These are phyloP conservation scores for Typhlichthys eigenmanni DNA, from an alignment of 2,797 vertebrate genomes.

Conservation along the genomic window DNA sequence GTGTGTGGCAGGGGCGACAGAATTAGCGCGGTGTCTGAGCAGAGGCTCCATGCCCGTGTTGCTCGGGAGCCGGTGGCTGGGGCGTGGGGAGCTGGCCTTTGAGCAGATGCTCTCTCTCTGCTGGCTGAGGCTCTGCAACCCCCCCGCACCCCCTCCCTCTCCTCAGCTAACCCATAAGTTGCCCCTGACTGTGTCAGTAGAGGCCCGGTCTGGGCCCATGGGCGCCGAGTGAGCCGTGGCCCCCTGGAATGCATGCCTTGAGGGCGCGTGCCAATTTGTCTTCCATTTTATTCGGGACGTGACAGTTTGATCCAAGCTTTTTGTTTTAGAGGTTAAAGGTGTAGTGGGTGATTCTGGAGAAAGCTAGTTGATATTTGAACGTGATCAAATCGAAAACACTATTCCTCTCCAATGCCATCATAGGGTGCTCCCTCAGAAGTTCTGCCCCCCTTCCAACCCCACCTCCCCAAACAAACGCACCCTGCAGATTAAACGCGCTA, in stretches of 20 bases:
- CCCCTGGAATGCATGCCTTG: conserved; percentile 35
- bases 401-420: too few species aligned
- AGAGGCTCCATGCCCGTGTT: conserved; percentile 70
- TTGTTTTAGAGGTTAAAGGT: too few species aligned
- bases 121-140: conserved; percentile 64
- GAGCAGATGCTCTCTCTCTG: conserved; percentile 81
- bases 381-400: too few species aligned
- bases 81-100: conserved; percentile 81
- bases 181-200: conserved; percentile 58
- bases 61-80: conserved; percentile 72
- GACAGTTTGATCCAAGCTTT: too few species aligned
- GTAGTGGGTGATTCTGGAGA: too few species aligned
- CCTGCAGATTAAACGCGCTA: too few species aligned
- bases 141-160: conserved; percentile 68
- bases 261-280: neutral
- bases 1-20: conserved; percentile 66
- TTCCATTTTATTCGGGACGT: neutral
- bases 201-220: conserved; percentile 46
- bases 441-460: too few species aligned
- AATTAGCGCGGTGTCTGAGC: conserved; percentile 71
- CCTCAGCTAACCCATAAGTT: conserved; percentile 81
- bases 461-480: too few species aligned
- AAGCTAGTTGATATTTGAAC: too few species aligned
- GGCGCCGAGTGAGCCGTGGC: conserved; percentile 48
- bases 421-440: too few species aligned